phyloP scores from a whole-genome alignment of 2,797 vertebrate species.

The Dendrocincla tyrannina region DNA sequence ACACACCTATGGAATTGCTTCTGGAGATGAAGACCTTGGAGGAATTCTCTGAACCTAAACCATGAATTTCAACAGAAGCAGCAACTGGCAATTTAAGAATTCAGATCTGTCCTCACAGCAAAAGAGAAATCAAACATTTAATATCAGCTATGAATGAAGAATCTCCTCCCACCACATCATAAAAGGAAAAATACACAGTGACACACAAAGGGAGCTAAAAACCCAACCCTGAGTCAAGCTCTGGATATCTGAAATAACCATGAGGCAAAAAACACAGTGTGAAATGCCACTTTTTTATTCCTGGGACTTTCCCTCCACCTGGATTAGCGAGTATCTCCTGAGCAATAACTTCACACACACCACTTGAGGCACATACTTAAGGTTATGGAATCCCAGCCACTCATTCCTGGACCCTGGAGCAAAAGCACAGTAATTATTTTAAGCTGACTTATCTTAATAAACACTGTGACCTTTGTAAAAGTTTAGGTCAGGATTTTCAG shows the following conservation, averaged over 20 bases:
- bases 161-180: not conserved
- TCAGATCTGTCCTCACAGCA: not conserved
- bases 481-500: slow-evolving; percentile 42
- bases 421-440: slow-evolving; percentile 66
- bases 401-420: slow-evolving; percentile 61
- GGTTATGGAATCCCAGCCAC: slow-evolving; percentile 67
- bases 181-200: not conserved
- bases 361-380: slow-evolving; percentile 65
- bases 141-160: not conserved
- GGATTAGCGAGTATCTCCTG: not conserved
- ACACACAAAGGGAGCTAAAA: not conserved
- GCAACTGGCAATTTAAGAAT: not conserved
- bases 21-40: not conserved
- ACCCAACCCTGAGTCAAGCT: not conserved
- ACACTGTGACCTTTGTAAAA: slow-evolving; percentile 69
- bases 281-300: not conserved
- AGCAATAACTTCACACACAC: not conserved
- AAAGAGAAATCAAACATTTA: not conserved
- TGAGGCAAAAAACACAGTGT: accelerated
- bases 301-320: not conserved
- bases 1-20: accelerated
- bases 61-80: not conserved
- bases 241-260: not conserved
- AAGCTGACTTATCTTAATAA: slow-evolving; percentile 49
- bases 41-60: not conserved